Base-by-base conservation (phyloP, 2,113 vertebrate species). In the Channa argus region DNA sequence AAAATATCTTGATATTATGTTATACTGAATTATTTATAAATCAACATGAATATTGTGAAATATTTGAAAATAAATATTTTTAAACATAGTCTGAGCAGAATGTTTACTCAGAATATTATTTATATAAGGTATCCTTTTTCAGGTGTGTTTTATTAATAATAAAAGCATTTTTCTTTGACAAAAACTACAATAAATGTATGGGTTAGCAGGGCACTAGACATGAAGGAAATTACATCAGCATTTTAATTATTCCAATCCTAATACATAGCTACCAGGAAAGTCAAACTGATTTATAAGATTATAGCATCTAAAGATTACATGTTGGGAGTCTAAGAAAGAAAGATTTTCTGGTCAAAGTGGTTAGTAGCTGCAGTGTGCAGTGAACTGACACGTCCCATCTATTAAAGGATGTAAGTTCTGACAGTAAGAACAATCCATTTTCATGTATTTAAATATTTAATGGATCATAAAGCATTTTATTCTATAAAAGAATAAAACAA, bases 1-100 rank as follows among this genome's bases (percentile, higher is more conserved):
- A 88, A 90, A 91, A 88, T 82, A 80, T 78, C 61, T 87, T 85
- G 75, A 91, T 74, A 90, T 89, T 89, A 83, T 89, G 71, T 79
- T 74, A 82, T 86, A 83, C 72, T 88, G 67, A 88, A 89, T 87
- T 88, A 92, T 90, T 90, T 92, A 89, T 86, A 86, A 91, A 88
- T 91, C 83, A 85, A 85, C 84, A 60, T 91, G 85, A 63, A 88
- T 82, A 86, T 91, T 93, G 89, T 92, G 88, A 85, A 83, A 85
- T 88, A 91, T 88, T 80, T 87, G 77, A 66, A 90, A 93, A 92
- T 88, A 92, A 91, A 93, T 91, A 89, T 91, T 86, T 92, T 90
- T 83, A 90, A 88, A 86, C 78, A 86, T 84, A 82, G 4, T 88
- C 34, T 80, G 74, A 74, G 62, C 60, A 60, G 75, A 51, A 2